Conservation (phyloP, 2,888 invertebrate species). For the Scaeva pyrastri region DNA sequence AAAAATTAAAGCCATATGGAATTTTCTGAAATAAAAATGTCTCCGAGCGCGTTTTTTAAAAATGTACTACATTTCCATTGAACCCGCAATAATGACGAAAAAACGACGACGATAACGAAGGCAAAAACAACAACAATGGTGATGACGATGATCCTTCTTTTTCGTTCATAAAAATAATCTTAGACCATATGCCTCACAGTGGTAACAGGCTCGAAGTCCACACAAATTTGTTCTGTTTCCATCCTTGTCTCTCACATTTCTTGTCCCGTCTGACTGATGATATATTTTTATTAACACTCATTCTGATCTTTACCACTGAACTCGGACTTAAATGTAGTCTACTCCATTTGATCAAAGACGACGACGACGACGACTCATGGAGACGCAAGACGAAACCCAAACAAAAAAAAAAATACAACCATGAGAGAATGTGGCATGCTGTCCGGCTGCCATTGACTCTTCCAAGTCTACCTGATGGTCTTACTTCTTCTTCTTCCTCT, state of each 20-base stretch:
- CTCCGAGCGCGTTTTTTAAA: constrained; percentile 57
- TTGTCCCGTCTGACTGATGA: constrained; percentile 20
- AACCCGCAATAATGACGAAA: constrained; percentile 45
- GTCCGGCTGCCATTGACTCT: constrained; percentile 76
- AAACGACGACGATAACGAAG: not conserved
- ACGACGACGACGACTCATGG: not conserved
- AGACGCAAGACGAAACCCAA: constrained; percentile 1
- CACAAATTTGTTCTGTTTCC: not conserved
- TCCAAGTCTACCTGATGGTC: constrained; percentile 74
- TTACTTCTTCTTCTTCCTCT: constrained; percentile 21
- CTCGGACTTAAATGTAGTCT: constrained; percentile 45
- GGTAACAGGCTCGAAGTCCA: constrained; percentile 20
- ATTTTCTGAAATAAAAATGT: constrained; percentile 70
- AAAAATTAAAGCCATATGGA: constrained; percentile 62
- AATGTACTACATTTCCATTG: constrained; percentile 54
- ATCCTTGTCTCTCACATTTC: constrained; percentile 29
- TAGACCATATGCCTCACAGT: constrained; percentile 68
- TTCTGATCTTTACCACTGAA: constrained; percentile 71
- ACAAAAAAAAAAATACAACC: not conserved
- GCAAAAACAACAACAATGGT: constrained; percentile 1
- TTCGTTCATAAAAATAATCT: constrained; percentile 68
- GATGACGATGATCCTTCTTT: constrained; percentile 49
- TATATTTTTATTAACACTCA: constrained; percentile 48
- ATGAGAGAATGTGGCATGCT: constrained; percentile 73
- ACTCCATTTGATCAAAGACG: constrained; percentile 15